Evolutionary conservation across 2,797 vertebrate species (phyloP).

Genomic region (Atherinosoma microstoma): DNA sequence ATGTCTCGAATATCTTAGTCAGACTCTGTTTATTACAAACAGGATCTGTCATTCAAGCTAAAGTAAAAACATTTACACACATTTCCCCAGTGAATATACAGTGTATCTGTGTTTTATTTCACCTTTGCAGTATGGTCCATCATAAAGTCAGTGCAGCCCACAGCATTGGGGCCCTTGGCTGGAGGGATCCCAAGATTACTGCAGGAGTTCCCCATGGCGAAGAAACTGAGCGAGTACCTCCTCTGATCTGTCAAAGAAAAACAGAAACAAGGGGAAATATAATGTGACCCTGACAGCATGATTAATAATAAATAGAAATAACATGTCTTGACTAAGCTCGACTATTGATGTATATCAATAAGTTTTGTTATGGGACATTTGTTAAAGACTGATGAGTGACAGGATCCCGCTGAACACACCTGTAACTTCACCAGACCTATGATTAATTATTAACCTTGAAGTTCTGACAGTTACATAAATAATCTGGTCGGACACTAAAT

Average conservation of each 20-base stretch:
- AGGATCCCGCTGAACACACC: neutral
- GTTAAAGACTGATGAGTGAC: neutral
- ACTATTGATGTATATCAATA: neutral
- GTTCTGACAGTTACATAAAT: neutral
- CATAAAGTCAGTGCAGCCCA: constrained; percentile 96
- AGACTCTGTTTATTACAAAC: neutral
- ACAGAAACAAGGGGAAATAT: neutral
- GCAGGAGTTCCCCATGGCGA: constrained; percentile 79
- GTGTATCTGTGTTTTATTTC: neutral
- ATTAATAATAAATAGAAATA: neutral
- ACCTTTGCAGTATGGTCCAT: constrained; percentile 86
- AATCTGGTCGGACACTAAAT: neutral
- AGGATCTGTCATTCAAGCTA: neutral
- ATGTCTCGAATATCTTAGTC: neutral
- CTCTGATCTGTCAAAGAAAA: constrained; percentile 51
- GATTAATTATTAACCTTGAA: neutral
- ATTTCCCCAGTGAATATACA: neutral
- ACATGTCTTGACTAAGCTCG: neutral
- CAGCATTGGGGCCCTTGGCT: constrained; percentile 87
- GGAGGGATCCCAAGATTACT: constrained; percentile 86
- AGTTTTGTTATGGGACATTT: neutral
- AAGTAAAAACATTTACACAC: neutral
- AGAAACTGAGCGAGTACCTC: constrained; percentile 30
- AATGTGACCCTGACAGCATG: neutral
- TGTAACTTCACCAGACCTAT: neutral